phyloP scores from a whole-genome alignment of 2,888 invertebrate species.

The Trilocha varians region DNA sequence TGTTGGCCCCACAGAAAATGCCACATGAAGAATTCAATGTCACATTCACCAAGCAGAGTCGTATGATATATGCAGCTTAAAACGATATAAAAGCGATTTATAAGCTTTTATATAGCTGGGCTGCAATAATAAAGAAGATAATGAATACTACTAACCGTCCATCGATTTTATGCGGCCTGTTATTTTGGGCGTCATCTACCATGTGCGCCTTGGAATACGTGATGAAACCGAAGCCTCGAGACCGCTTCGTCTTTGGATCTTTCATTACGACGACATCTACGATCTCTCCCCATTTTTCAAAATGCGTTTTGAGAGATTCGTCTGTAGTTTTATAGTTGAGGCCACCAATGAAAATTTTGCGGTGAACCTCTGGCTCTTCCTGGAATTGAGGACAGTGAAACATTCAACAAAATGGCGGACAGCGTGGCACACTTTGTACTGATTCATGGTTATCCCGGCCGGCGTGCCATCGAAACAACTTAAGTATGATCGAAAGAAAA shows the following conservation, averaged over 20 bases:
- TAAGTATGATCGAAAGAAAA: not conserved
- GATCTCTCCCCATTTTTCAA: constrained; percentile 97
- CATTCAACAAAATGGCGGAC: constrained; percentile 64
- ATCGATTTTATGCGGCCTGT: constrained; percentile 93
- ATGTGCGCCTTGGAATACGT: constrained; percentile 94
- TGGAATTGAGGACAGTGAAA: no score
- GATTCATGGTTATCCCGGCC: not conserved
- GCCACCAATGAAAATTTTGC: constrained; percentile 96
- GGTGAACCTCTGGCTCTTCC: constrained; percentile 86
- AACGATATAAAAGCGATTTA: constrained; percentile 54
- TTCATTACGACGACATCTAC: constrained; percentile 98
- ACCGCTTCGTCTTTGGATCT: constrained; percentile 94
- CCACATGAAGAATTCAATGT: constrained; percentile 40
- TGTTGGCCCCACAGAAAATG: constrained; percentile 65
- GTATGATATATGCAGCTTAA: constrained; percentile 52
- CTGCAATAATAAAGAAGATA: constrained; percentile 34
- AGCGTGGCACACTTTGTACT: constrained; percentile 20
- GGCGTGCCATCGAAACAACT: not conserved
- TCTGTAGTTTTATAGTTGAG: constrained; percentile 95
- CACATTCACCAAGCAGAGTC: constrained; percentile 65
- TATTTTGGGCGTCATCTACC: constrained; percentile 96
- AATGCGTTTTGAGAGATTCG: constrained; percentile 93
- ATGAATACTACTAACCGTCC: constrained; percentile 73
- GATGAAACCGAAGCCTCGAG: constrained; percentile 98
- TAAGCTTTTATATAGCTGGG: constrained; percentile 55